phyloP scores from a whole-genome alignment of 35 echinoderm and acorn worm species.

The Heliocidaris tuberculata region DNA sequence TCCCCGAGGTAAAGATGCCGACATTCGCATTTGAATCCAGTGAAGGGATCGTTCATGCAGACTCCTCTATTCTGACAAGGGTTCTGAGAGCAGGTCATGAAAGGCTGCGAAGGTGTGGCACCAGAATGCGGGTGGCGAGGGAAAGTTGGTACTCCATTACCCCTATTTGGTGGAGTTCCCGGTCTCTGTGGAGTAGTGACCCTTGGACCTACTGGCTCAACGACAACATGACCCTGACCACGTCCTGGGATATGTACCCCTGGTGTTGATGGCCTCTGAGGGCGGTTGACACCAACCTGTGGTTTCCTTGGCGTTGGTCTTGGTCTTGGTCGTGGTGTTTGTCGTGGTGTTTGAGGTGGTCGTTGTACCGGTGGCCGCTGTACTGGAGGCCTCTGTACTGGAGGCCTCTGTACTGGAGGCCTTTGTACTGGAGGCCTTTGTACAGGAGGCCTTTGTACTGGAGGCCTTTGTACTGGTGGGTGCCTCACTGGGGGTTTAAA shows the following conservation, averaged over 20 bases:
- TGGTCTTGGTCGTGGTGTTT: neutral
- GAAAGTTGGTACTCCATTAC: neutral
- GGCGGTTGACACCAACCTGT: neutral
- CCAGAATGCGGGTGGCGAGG: neutral
- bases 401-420: neutral
- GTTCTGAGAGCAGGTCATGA: neutral
- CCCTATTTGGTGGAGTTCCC: neutral
- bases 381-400: neutral
- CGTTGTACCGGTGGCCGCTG: neutral
- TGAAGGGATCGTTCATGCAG: slow-evolving; percentile 40
- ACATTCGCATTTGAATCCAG: slow-evolving; percentile 57
- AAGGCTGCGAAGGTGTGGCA: slow-evolving; percentile 23
- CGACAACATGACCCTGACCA: neutral
- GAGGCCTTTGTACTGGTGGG: neutral
- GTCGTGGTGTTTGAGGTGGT: slow-evolving; percentile 5
- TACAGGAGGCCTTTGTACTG: neutral
- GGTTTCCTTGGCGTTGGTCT: neutral
- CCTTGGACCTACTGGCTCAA: slow-evolving; percentile 34
- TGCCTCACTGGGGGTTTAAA: neutral
- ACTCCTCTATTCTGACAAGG: slow-evolving; percentile 71
- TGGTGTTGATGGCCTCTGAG: neutral
- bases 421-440: neutral
- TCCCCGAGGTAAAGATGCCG: slow-evolving; percentile 63
- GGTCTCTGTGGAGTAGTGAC: slow-evolving; percentile 25
- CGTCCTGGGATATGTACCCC: neutral